phyloP scores from a whole-genome alignment of 2,113 vertebrate species.

The Eublepharis macularius region DNA sequence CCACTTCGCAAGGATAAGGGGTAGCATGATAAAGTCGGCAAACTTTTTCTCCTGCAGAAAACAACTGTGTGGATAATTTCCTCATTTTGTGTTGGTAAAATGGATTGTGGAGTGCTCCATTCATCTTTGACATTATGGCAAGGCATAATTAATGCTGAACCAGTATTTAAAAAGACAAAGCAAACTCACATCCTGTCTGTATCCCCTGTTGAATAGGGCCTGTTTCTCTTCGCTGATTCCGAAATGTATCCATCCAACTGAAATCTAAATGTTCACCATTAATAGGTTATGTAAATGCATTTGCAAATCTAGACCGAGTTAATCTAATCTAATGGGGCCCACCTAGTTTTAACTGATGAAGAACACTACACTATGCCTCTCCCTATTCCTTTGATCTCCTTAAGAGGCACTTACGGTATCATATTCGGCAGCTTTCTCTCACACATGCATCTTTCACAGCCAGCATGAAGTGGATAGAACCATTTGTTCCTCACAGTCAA shows the following conservation, averaged over 20 bases:
- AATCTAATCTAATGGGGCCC: not conserved
- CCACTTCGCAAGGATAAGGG: not conserved
- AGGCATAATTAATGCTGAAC: too few species aligned
- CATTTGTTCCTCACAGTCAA: constrained; percentile 22
- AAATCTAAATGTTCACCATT: not conserved
- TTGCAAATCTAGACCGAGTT: not conserved
- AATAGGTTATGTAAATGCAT: not conserved
- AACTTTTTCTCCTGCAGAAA: not conserved
- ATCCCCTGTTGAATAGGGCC: too few species aligned
- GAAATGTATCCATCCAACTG: not conserved
- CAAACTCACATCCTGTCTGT: not conserved
- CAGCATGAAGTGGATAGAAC: constrained; percentile 38
- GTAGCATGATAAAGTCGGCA: not conserved
- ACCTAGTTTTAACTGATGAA: not conserved
- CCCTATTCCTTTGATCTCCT: constrained; percentile 31
- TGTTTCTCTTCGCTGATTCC: not conserved
- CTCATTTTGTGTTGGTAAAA: too few species aligned
- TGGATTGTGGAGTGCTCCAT: too few species aligned
- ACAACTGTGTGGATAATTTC: too few species aligned
- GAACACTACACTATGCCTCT: constrained; percentile 33
- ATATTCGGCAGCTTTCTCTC: constrained; percentile 33
- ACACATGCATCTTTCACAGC: constrained; percentile 33
- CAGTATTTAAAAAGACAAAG: not conserved
- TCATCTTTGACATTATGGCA: too few species aligned
- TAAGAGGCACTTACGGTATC: not conserved